Evolutionary conservation across 2,888 invertebrate genomes (phyloP), one percentile per base, ranked within the genome.

Genomic region (Mechanitis mazaeus): DNA sequence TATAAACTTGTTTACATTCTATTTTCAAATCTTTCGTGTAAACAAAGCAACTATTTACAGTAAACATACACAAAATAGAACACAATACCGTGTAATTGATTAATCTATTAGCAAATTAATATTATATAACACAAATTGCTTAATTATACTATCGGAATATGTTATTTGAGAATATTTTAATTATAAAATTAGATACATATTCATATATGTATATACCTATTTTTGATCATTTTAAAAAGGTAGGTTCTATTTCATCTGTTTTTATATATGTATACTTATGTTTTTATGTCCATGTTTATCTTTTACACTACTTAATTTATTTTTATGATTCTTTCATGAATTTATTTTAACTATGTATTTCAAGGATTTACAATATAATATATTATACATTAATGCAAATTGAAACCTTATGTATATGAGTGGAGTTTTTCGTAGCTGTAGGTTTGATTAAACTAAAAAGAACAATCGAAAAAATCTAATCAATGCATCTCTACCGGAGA

Each of bases 81-180:
- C 20, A 55, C 2, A 38, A 55, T 59, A 59, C 46, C 54, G 12
- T n/a, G 64, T 68, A 72, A 75, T 74, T 71, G 68, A 69, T 55
- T 60, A 76, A 76, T 76, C 73, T 76, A 77, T 77, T 76, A 77
- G 70, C 65, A n/a, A 35, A 47, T 61, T 54, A 61, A 42, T 9
- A 59, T 59, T 54, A 45, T 57, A 59, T 59, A 59, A 56, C 59
- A 64, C 60, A 55, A 47, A 64, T 42, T 54, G 56, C 57, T 59
- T 64, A 59, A 64, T 61, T 64, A 59, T 47, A 47, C 47, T 57
- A 64, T 64, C 57, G 59, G 20, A 20, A 3, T n/a, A 55, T 35
- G 53, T 28, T 61, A 64, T 61, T 50, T 59, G 61, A 50, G 59
- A 59, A 59, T 57, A 61, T 64, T 47, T 57, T 57, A 57, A 57